A percentile compares a stretch with the other conserved stretches of the same genome.
phyloP scores from a whole-genome alignment of 2,888 invertebrate species.

The Drosophila rubida region DNA sequence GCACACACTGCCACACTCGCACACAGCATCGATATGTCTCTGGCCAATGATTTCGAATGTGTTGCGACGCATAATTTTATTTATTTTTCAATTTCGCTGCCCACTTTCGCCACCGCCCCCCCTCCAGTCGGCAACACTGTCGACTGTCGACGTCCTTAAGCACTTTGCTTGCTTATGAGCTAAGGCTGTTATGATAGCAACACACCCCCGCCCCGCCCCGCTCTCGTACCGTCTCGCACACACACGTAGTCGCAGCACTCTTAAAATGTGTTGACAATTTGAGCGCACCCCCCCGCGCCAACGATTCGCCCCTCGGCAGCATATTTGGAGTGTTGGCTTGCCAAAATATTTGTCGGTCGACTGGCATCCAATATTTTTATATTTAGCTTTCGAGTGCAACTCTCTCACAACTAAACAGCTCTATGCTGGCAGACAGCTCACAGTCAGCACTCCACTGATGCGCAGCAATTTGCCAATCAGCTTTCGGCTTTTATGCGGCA shows the following conservation, averaged over 20 bases:
- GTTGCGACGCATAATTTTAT: constrained; percentile 76
- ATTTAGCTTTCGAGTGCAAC: constrained; percentile 54
- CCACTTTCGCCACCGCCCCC: constrained; percentile 6
- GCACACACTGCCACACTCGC: not conserved
- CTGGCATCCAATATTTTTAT: constrained; percentile 58
- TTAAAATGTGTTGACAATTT: constrained; percentile 58
- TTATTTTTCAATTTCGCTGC: constrained; percentile 74
- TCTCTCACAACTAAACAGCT: constrained; percentile 25
- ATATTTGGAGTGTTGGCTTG: constrained; percentile 61
- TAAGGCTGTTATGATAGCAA: constrained; percentile 67
- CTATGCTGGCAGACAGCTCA: not conserved
- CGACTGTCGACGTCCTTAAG: constrained; percentile 48
- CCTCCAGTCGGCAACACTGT: not conserved
- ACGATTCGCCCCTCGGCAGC: not conserved
- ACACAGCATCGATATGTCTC: constrained; percentile 46
- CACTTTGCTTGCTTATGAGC: constrained; percentile 60
- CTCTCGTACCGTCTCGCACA: not conserved
- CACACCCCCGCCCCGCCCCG: constrained; percentile 2
- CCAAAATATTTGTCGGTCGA: constrained; percentile 75
- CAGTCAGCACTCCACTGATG: constrained; percentile 10
- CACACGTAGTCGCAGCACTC: not conserved
- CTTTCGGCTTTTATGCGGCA: no score
- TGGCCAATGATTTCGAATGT: constrained; percentile 67
- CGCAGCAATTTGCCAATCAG: not conserved
- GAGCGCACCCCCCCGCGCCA: not conserved